Conservation (phyloP, 2,113 vertebrate species). For the Todiramphus chloris region DNA sequence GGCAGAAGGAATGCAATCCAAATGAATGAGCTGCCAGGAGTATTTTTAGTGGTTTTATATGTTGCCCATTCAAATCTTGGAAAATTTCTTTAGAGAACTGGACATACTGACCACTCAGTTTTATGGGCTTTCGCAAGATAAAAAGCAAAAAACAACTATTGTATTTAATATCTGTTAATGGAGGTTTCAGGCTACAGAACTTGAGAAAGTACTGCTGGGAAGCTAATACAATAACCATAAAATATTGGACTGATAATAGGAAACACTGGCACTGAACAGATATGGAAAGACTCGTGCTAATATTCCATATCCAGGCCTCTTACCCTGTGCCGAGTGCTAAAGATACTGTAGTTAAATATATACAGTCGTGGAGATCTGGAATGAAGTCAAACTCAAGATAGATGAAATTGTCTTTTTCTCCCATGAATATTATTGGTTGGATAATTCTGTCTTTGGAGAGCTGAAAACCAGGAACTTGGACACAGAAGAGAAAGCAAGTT, state of each 20-base stretch:
- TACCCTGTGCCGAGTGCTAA: slow-evolving; percentile 6
- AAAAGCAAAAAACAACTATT: slow-evolving; percentile 64
- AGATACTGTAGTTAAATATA: not conserved
- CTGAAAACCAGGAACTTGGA: slow-evolving; percentile 6
- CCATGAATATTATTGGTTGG: not conserved
- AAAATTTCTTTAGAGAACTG: slow-evolving; percentile 68
- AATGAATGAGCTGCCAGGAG: slow-evolving; percentile 53
- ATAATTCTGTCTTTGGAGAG: not conserved
- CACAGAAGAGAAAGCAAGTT: not conserved
- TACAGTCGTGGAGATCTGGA: slow-evolving; percentile 41
- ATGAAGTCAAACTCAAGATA: not conserved
- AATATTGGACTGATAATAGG: slow-evolving; percentile 63
- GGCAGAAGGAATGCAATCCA: slow-evolving; percentile 48
- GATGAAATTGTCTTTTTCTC: not conserved
- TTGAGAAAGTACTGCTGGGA: slow-evolving; percentile 59
- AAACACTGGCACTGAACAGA: slow-evolving; percentile 56
- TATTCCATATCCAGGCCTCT: slow-evolving; percentile 31
- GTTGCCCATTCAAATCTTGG: slow-evolving; percentile 65
- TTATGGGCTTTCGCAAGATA: slow-evolving; percentile 51
- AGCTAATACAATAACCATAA: slow-evolving; percentile 60
- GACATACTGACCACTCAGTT: slow-evolving; percentile 64
- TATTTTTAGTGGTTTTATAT: slow-evolving; percentile 70
- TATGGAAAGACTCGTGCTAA: slow-evolving; percentile 50
- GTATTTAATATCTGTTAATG: slow-evolving; percentile 65
- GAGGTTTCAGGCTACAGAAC: slow-evolving; percentile 57